Evolutionary conservation across 2,113 vertebrate species (phyloP).

Genomic region (Micronycteris hirsuta): DNA sequence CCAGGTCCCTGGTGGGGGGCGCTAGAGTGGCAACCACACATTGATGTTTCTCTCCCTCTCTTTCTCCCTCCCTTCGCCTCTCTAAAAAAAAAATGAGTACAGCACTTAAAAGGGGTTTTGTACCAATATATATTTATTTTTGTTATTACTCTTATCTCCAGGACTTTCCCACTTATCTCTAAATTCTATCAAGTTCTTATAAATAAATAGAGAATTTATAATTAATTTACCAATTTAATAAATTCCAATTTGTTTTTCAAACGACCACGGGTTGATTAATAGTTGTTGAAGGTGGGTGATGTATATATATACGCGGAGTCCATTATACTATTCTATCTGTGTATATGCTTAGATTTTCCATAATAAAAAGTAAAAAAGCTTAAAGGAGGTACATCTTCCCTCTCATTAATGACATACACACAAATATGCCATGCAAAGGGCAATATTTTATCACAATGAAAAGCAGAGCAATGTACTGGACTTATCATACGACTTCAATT

Average conservation of each 20-base stretch:
- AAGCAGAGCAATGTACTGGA: neutral
- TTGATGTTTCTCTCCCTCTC: too few species aligned
- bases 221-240: slow-evolving; percentile 21
- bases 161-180: neutral
- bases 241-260: slow-evolving; percentile 36
- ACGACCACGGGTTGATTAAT: neutral
- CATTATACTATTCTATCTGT: neutral
- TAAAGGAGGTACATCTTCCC: neutral
- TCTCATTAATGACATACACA: neutral
- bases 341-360: neutral
- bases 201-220: neutral
- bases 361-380: slow-evolving; percentile 12
- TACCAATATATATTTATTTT: neutral
- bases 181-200: neutral
- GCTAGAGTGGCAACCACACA: too few species aligned
- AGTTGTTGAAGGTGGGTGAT: neutral
- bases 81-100: too few species aligned
- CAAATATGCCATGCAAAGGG: neutral
- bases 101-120: neutral
- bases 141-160: slow-evolving; percentile 6
- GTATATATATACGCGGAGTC: neutral
- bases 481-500: neutral
- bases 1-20: too few species aligned
- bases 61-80: too few species aligned
- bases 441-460: slow-evolving; percentile 21